Base-by-base conservation (phyloP, 2,888 invertebrate species). In the Ophioninae sp. region DNA sequence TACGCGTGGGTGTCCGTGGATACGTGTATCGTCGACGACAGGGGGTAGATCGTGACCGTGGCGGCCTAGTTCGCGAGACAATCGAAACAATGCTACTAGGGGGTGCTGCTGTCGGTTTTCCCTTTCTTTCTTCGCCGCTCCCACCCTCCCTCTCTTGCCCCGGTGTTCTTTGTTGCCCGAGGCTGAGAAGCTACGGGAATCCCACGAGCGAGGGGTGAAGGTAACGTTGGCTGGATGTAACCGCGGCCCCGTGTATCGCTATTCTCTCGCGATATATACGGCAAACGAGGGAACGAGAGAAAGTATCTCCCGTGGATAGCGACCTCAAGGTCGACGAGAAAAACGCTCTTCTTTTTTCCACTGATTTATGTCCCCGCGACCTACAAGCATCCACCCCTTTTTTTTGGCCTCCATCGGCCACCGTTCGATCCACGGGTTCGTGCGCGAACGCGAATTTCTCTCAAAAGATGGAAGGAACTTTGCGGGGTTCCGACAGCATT, bases 31-130 rank as follows among this genome's bases (percentile, higher is more conserved):
- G 59, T 20, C 84, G 85, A 87, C 86, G 84, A 88, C 86, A 86
- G 86, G 85, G 79, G 61, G 30, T 41, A 85, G 87, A 87, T 88
- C 86, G 87, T 79, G 68, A 72, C 79, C 84, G 87, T 86, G 89
- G 82, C 88, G 90, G 90, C 91, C 91, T 91, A 91, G 88, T 90
- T 91, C 82, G 86, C 87, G 87, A 88, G 87, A 90, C 89, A 90
- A 89, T 90, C 88, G 88, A 20, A 86, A 85, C 87, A 87, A 88
- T 88, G 86, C 86, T 83, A 81, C 83, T 65, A 78, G 84, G 70
- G 65, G 78, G 73, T 81, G 78, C 64, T 81, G 78, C 64, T 41
- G 50, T 74, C 50, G 76, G 79, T 56, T 76, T 57, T 73, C 62
- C 44, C 37, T 61, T 50, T 0, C 21, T 61, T 23, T 23, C 50